Conservation (phyloP, 2,113 vertebrate species). For the Oncorhynchus tshawytscha region DNA sequence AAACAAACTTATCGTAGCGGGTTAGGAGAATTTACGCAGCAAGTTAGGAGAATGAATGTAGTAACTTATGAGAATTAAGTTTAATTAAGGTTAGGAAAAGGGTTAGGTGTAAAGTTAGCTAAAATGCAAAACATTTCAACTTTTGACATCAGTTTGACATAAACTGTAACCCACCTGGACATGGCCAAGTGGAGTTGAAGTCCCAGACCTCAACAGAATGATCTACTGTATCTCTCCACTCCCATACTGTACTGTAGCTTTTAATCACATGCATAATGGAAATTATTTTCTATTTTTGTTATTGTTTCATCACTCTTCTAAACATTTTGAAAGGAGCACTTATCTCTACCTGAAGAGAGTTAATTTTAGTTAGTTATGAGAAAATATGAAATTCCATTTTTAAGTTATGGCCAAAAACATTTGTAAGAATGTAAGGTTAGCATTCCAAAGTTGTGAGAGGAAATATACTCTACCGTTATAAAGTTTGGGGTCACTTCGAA, state of each 20-base stretch:
- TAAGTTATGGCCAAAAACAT: background rate
- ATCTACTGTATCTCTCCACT: slow-evolving; percentile 13
- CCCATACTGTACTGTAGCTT: slow-evolving; percentile 33
- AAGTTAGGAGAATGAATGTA: no score
- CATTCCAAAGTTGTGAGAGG: slow-evolving; percentile 11
- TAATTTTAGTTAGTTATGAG: slow-evolving; percentile 17
- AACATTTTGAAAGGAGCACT: background rate
- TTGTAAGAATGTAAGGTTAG: background rate
- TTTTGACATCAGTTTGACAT: no score
- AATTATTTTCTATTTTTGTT: slow-evolving; percentile 31
- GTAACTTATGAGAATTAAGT: no score
- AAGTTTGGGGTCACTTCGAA: no score
- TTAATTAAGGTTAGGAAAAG: no score
- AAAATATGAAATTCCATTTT: slow-evolving; percentile 24
- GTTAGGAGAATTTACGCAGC: background rate
- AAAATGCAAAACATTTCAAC: no score
- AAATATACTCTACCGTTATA: no score
- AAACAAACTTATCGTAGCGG: no score
- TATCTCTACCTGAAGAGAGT: background rate
- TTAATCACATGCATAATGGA: slow-evolving; percentile 38
- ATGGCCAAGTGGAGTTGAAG: background rate
- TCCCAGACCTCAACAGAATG: slow-evolving; percentile 2
- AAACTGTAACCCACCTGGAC: no score
- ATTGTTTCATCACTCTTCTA: slow-evolving; percentile 4
- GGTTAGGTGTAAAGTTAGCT: no score